Conservation (phyloP, 2,888 invertebrate genomes). For the Cryptus armator region DNA sequence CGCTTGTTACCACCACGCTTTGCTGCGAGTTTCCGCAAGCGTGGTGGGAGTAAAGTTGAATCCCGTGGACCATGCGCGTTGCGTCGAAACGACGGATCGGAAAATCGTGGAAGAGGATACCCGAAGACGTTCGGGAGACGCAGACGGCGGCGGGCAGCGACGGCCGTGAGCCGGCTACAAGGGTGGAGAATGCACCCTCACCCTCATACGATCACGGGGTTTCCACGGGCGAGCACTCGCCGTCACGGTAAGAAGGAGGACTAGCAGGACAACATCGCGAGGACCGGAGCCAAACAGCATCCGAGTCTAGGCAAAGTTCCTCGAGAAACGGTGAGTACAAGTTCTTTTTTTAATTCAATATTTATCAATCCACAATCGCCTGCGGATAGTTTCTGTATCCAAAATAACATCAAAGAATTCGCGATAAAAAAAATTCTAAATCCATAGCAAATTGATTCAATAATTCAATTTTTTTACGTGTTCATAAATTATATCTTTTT, state of each 20-base stretch:
- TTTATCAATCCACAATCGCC: neutral
- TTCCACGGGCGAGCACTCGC: constrained; percentile 79
- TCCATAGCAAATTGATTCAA: too few relatives aligned
- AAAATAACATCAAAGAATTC: neutral
- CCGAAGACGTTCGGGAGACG: constrained; percentile 80
- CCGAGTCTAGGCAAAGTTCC: constrained; percentile 57
- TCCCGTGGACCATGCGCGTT: constrained; percentile 76
- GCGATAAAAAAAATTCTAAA: neutral
- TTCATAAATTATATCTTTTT: too few relatives aligned
- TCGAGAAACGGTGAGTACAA: constrained; percentile 64
- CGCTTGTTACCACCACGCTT: constrained; percentile 23
- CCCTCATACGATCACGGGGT: constrained; percentile 81
- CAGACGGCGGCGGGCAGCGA: constrained; percentile 80
- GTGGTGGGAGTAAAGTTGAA: constrained; percentile 65
- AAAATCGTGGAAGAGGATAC: constrained; percentile 79
- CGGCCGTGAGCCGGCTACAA: constrained; percentile 81
- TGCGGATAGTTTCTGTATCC: neutral
- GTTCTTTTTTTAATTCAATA: neutral
- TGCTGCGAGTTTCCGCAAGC: constrained; percentile 4
- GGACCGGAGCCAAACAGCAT: constrained; percentile 68
- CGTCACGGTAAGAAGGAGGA: constrained; percentile 70
- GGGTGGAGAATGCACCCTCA: constrained; percentile 76
- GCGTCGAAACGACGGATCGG: constrained; percentile 74
- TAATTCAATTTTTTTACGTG: too few relatives aligned
- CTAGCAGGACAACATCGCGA: constrained; percentile 72